Evolutionary conservation across 2,797 vertebrate genomes (phyloP), one percentile per base, ranked within the genome.

Genomic region (Rhodeus uyekii): DNA sequence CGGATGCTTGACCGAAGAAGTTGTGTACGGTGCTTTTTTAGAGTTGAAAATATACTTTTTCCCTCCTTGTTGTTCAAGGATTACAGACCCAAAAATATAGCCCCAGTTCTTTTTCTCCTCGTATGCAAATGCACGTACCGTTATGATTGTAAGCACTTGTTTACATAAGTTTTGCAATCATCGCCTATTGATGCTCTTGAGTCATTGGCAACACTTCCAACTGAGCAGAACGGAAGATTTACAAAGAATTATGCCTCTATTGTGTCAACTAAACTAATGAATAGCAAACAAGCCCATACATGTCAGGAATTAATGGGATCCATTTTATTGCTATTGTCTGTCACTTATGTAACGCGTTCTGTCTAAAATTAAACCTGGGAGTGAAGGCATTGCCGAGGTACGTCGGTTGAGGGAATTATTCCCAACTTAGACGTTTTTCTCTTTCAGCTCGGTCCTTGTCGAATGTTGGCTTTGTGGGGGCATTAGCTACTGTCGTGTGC

Each of bases 401-500:
- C 72, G 12, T 64, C 38, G 27, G 42, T 72, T 67, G 24, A 76
- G 19, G 69, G 78, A 78, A 81, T 83, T 39, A 71, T 44, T 82
- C 81, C 44, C 71, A 53, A 67, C 27, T 76, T 80, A 44, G 73
- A 84, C 50, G 29, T 75, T 50, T 55, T 72, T 48, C 27, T 29
- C 71, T 39, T 74, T 55, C 80, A 6, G 78, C 63, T 58, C n/a
- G 27, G 50, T 75, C 75, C 42, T 76, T 50, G n/a, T 89, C 78
- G 78, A 80, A 90, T 91, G 90, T 87, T 91, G 75, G 88, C 91
- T 92, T 93, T 90, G 91, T 91, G 88, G 88, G 92, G 90, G 92
- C 90, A 91, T 93, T 86, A 88, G 89, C 76, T 89, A 90, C 90
- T 92, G 80, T 84, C 82, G 61, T 76, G 76, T 84, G 84, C 83